These are phyloP conservation scores for Hypomesus transpacificus DNA, from an alignment of 2,113 vertebrate genomes.

Conservation along the genomic window DNA sequence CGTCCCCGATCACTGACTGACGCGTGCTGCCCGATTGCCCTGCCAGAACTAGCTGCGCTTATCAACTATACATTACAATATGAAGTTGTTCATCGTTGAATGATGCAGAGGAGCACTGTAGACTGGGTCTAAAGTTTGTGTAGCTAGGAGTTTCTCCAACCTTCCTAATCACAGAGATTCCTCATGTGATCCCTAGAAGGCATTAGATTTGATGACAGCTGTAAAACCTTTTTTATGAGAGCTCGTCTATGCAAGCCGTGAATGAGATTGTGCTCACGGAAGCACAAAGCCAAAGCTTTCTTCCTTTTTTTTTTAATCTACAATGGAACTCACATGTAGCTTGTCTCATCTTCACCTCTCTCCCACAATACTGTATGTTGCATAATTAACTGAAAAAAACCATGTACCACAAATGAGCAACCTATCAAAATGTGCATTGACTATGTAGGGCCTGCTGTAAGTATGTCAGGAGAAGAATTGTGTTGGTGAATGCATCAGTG, in stretches of 20 bases:
- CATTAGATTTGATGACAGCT: not conserved
- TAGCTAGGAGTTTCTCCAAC: not conserved
- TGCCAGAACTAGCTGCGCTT: no score
- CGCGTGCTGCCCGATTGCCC: no score
- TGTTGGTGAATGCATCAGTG: not conserved
- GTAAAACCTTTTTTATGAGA: not conserved
- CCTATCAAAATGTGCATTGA: not conserved
- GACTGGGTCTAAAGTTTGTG: no score
- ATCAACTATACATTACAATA: no score
- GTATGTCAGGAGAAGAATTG: not conserved
- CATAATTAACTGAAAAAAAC: not conserved
- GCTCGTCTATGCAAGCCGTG: not conserved
- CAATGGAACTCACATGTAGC: slow-evolving; percentile 1
- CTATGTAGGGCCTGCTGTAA: not conserved
- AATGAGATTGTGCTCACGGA: not conserved
- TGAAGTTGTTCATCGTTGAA: no score
- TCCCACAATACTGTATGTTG: slow-evolving; percentile 9
- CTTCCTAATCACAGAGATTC: slow-evolving; percentile 2
- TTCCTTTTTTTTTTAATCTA: not conserved
- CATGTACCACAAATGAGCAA: not conserved
- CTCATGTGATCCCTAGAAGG: not conserved
- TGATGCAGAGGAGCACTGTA: no score
- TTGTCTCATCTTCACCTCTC: not conserved
- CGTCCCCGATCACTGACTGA: no score
- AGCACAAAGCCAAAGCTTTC: not conserved